These are phyloP conservation scores for Zaprionus lineosus DNA, from an alignment of 2,888 invertebrate genomes.

Conservation along the genomic window DNA sequence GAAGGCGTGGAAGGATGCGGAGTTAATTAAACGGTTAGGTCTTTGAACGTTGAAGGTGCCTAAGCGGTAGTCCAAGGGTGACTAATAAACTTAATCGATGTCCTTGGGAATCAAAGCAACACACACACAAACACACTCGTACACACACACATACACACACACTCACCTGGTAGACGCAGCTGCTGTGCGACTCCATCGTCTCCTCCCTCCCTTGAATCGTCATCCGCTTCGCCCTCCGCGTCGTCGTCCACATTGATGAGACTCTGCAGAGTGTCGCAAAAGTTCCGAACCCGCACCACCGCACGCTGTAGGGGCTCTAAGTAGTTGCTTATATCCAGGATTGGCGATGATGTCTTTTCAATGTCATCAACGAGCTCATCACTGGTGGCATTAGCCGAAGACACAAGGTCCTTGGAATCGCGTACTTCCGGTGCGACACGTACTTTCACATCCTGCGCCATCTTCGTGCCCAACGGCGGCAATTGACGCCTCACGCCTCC, in stretches of 20 bases:
- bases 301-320: constrained; percentile 57
- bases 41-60: constrained; percentile 34
- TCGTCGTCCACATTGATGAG: constrained; percentile 54
- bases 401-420: constrained; percentile 12
- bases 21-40: constrained; percentile 62
- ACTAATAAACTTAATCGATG: constrained; percentile 23
- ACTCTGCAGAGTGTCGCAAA: constrained; percentile 65
- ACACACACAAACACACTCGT: background rate
- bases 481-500: constrained; percentile 31
- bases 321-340: constrained; percentile 42
- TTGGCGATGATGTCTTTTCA: constrained; percentile 13
- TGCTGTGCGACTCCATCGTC: background rate
- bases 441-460: constrained; percentile 27
- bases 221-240: background rate
- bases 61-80: too few species aligned
- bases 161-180: constrained; percentile 20
- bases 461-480: constrained; percentile 23
- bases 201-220: background rate
- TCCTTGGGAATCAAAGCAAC: background rate
- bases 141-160: background rate
- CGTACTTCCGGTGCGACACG: constrained; percentile 43
- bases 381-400: constrained; percentile 30
- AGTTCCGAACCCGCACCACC: constrained; percentile 59
- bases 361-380: constrained; percentile 19
- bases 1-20: constrained; percentile 19